phyloP scores from a whole-genome alignment of 2,888 invertebrate species.

The Biston betularia region DNA sequence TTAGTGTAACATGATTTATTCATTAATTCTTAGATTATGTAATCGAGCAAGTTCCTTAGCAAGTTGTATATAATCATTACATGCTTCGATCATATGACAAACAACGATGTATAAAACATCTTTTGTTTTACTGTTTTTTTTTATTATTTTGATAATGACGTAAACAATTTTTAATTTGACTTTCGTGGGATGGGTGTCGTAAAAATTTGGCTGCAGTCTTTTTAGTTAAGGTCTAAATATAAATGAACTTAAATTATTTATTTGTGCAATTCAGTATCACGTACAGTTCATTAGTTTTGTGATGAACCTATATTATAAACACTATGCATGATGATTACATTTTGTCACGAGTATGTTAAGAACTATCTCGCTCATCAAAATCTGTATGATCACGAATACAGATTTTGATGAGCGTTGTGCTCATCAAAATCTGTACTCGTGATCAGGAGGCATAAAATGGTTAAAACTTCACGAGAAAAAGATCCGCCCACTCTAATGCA shows the following conservation, averaged over 20 bases:
- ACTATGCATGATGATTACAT: background rate
- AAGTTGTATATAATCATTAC: no score
- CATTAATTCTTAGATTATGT: no score
- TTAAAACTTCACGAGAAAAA: constrained; percentile 50
- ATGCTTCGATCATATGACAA: no score
- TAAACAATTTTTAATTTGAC: background rate
- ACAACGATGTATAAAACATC: no score
- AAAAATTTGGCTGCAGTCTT: background rate
- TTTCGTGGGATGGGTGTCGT: background rate
- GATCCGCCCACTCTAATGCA: constrained; percentile 57
- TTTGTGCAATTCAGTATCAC: background rate
- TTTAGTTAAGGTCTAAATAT: background rate
- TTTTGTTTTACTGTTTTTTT: no score
- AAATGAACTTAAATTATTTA: background rate
- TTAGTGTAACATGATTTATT: no score
- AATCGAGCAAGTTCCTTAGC: background rate
- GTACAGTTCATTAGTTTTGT: background rate
- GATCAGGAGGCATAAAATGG: constrained; percentile 49
- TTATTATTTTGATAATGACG: background rate
- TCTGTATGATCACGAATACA: no score
- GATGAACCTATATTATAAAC: background rate
- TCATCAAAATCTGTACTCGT: constrained; percentile 47
- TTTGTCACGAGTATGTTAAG: background rate
- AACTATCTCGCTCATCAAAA: no score
- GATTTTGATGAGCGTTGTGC: no score